Percentiles rank a stretch among this genome's conserved stretches.
These are phyloP conservation scores for Anodontia alba DNA, from an alignment of 2,888 invertebrate species.

Conservation along the genomic window DNA sequence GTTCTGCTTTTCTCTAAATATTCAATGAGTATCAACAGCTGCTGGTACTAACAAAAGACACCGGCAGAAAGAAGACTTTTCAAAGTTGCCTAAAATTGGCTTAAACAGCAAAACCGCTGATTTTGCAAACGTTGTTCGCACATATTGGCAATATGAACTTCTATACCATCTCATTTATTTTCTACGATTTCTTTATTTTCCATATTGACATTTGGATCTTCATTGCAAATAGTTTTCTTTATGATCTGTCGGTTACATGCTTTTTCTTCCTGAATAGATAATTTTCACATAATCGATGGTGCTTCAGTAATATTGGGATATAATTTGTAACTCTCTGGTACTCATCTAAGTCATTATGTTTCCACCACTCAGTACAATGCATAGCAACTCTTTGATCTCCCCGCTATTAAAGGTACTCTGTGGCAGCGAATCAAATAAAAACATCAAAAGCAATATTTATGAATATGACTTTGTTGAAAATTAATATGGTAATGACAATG, in stretches of 20 bases:
- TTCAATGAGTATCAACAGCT: no score
- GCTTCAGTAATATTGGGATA: constrained; percentile 25
- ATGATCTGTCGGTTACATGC: neutral
- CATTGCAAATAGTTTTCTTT: constrained; percentile 4
- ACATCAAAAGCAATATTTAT: constrained; percentile 53
- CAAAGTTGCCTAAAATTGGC: neutral
- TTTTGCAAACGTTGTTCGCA: constrained; percentile 1
- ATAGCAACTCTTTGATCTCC: constrained; percentile 47
- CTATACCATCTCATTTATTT: neutral
- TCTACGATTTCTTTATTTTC: neutral
- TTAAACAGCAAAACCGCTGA: neutral
- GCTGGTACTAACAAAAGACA: no score
- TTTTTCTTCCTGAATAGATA: constrained; percentile 10
- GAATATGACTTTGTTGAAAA: constrained; percentile 46
- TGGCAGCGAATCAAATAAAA: constrained; percentile 32
- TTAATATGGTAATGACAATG: constrained; percentile 24
- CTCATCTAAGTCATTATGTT: constrained; percentile 9
- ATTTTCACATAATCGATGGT: constrained; percentile 13
- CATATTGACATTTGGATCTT: constrained; percentile 9
- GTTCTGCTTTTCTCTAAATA: neutral
- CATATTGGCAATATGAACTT: neutral
- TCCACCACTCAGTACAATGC: constrained; percentile 32
- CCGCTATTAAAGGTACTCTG: constrained; percentile 27
- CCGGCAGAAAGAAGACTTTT: no score
- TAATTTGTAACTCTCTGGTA: constrained; percentile 44